These are phyloP conservation scores for Orthochromis indermauri DNA, from an alignment of 2,113 vertebrate species.

Conservation along the genomic window DNA sequence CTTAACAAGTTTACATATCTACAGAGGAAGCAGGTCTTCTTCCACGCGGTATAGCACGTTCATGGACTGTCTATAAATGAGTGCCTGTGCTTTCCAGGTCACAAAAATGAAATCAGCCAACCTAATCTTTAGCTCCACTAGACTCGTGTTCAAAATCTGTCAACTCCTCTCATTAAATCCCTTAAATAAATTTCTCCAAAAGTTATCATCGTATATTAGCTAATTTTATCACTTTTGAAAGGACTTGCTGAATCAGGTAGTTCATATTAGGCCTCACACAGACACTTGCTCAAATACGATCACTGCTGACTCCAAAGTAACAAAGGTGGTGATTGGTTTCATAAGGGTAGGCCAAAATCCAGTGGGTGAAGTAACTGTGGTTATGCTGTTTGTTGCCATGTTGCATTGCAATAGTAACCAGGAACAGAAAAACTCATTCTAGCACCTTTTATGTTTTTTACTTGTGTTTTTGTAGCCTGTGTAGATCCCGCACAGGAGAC, in stretches of 20 bases:
- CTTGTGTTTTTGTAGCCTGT: neutral
- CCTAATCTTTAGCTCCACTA: neutral
- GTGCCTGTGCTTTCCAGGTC: too few relatives aligned
- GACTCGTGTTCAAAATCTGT: neutral
- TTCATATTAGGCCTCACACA: neutral
- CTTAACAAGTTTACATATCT: neutral
- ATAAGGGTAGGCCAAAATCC: neutral
- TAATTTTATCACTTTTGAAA: neutral
- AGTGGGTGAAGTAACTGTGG: neutral
- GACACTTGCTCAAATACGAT: neutral
- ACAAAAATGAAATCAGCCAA: neutral
- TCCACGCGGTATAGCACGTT: rapidly evolving
- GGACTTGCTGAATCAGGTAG: rapidly evolving
- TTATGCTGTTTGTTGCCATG: rapidly evolving
- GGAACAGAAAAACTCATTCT: neutral
- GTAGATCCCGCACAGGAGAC: neutral
- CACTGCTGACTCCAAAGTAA: neutral
- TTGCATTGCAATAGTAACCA: neutral
- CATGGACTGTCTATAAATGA: neutral
- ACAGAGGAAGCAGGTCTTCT: neutral
- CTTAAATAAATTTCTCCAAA: neutral
- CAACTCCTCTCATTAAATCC: neutral
- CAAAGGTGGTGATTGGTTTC: neutral
- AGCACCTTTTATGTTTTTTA: neutral
- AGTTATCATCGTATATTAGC: neutral